Evolutionary conservation across 2,113 vertebrate genomes (phyloP), one percentile per base, ranked within the genome.

Genomic region (Taxidea taxus): DNA sequence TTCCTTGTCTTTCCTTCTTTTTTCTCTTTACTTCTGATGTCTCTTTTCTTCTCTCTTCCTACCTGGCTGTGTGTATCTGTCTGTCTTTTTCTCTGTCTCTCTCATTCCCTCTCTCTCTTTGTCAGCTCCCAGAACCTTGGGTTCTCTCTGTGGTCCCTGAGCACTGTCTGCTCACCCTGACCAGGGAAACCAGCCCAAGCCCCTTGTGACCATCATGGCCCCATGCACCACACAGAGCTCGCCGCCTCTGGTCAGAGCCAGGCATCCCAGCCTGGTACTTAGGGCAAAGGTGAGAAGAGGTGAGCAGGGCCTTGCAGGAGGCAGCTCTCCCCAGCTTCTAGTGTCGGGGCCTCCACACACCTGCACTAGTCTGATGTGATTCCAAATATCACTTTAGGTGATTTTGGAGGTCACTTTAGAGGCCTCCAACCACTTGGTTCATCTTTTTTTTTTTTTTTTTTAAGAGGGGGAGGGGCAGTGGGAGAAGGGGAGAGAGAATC

Each of bases 171-270:
- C 11, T 29, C 44, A 0, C 49, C 3, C 7, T 49, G 4, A 34
- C 16, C 29, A 15, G 23, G 39, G 2, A 78, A 68, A 21, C 58
- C 37, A 54, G 29, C 15, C 23, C 29, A 16, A 56, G 14, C 4
- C 14, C 7, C 42, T 23, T 42, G 47, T 12, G 51, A 18, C 27
- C 12, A 20, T 0, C 1, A 0, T 7, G 31, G 39, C 20, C 0
- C 3, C 60, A 13, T 25, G 5, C 4, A 25, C 37, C 27, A 3
- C 37, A 75, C 62, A 72, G 47, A 39, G 18, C 2, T n/a, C 14
- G 0, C 3, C 29, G 2, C 8, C 7, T 44, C 25, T 84, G 31
- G 68, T 47, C 49, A 13, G 47, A 75, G 4, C 34, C 54, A 7
- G 8, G 6, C 21, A 9, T 34, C 29, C 27, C 47, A 54, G 0